Percentiles rank a stretch among this genome's conserved stretches.
These are phyloP conservation scores for Eudemis profundana DNA, from an alignment of 2,888 invertebrate genomes.

Conservation along the genomic window DNA sequence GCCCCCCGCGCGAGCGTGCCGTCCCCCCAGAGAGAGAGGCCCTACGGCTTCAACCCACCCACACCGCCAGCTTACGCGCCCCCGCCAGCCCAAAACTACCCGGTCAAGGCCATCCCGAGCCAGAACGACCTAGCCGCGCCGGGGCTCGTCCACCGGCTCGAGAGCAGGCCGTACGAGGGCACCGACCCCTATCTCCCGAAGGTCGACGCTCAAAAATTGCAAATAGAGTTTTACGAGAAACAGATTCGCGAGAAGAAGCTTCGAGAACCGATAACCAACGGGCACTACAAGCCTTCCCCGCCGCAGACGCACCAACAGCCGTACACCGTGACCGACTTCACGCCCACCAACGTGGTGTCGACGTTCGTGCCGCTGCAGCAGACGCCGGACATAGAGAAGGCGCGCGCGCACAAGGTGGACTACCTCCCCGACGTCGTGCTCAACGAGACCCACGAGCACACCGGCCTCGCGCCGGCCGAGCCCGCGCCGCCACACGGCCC, in stretches of 20 bases:
- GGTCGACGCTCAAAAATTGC: constrained; percentile 74
- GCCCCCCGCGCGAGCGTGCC: constrained; percentile 48
- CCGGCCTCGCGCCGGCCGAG: constrained; percentile 54
- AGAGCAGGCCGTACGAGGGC: constrained; percentile 56
- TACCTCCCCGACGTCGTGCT: constrained; percentile 80
- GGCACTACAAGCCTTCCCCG: constrained; percentile 48
- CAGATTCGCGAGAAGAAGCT: constrained; percentile 75
- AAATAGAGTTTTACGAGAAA: constrained; percentile 82
- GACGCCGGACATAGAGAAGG: constrained; percentile 81
- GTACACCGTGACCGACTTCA: constrained; percentile 81
- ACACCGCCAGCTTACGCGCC: constrained; percentile 60
- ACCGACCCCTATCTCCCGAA: constrained; percentile 54
- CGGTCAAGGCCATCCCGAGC: constrained; percentile 71
- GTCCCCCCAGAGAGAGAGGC: constrained; percentile 54
- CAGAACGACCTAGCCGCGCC: constrained; percentile 77
- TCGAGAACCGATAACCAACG: constrained; percentile 59
- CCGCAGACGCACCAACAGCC: constrained; percentile 51
- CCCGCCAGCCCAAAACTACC: constrained; percentile 60
- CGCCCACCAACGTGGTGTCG: constrained; percentile 71
- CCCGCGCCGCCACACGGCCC: constrained; percentile 52
- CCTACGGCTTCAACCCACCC: constrained; percentile 57
- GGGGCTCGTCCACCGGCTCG: constrained; percentile 69
- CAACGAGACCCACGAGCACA: constrained; percentile 62
- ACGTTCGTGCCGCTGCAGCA: constrained; percentile 80
- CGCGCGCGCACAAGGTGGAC: constrained; percentile 77